These are phyloP conservation scores for Drosophila mayaguana DNA, from an alignment of 2,888 invertebrate species.

Conservation along the genomic window DNA sequence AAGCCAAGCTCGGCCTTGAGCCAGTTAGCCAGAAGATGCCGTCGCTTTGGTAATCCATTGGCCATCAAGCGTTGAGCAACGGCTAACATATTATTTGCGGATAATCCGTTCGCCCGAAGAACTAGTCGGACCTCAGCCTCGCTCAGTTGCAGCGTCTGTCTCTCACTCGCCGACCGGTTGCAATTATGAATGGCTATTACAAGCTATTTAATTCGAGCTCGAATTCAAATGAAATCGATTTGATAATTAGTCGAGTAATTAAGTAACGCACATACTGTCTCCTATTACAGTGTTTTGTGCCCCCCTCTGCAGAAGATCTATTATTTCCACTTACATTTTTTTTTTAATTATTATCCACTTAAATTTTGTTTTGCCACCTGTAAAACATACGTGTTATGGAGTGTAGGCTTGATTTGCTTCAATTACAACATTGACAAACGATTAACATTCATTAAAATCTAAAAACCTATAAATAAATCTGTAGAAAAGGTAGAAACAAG, in stretches of 20 bases:
- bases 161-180: conserved; percentile 29
- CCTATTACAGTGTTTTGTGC: conserved; percentile 14
- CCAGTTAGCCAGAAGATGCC: conserved; percentile 44
- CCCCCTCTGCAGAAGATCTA: conserved; percentile 10
- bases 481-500: background rate
- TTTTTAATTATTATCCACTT: too few species aligned
- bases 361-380: conserved; percentile 13
- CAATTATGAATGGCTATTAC: conserved; percentile 52
- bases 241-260: conserved; percentile 28
- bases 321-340: conserved; percentile 15
- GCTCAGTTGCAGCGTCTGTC: background rate
- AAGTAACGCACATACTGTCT: conserved; percentile 40
- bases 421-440: background rate
- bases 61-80: conserved; percentile 43
- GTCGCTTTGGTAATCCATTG: conserved; percentile 20
- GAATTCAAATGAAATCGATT: conserved; percentile 56
- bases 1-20: conserved; percentile 41
- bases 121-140: conserved; percentile 9
- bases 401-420: conserved; percentile 8
- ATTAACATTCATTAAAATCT: background rate
- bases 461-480: background rate
- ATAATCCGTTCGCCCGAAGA: conserved; percentile 37
- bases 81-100: conserved; percentile 25
- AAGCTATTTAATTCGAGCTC: conserved; percentile 55
- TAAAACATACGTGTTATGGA: conserved; percentile 11